phyloP scores from a whole-genome alignment of 2,113 vertebrate genomes.

The Zapus hudsonius region DNA sequence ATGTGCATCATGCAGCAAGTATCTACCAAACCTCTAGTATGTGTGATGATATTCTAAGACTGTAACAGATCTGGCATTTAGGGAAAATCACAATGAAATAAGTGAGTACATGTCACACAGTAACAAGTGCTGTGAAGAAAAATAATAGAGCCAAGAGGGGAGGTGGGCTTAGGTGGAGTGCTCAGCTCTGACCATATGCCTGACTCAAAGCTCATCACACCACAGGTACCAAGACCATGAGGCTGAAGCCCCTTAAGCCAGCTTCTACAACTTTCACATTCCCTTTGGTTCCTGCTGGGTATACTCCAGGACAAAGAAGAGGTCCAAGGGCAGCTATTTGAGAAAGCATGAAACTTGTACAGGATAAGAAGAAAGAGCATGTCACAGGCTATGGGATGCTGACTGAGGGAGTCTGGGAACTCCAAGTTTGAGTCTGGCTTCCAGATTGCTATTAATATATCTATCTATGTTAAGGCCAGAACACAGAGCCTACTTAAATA shows the following conservation, averaged over 20 bases:
- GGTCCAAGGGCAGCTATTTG: not conserved
- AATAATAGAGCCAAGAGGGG: not conserved
- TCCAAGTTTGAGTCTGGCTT: not conserved
- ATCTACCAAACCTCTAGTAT: not conserved
- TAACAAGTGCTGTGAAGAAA: not conserved
- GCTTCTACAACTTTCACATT: not conserved
- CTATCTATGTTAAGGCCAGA: conserved; percentile 10
- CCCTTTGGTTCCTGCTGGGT: not conserved
- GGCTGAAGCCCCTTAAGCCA: not conserved
- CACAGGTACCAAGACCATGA: not conserved
- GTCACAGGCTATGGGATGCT: not conserved
- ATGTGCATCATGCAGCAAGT: not conserved
- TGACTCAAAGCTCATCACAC: not conserved
- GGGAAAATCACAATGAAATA: not conserved
- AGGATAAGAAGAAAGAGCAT: not conserved
- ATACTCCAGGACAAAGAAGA: not conserved
- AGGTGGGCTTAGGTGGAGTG: not conserved
- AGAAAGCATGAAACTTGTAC: not conserved
- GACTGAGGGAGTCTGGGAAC: not conserved
- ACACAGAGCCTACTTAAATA: not conserved
- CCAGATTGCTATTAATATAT: not conserved
- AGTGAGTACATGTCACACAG: not conserved
- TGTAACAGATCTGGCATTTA: not conserved
- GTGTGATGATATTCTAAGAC: not conserved
- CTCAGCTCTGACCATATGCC: not conserved